Conservation (phyloP, 1,140 invertebrate genomes). For the Hylaeus volcanicus region DNA sequence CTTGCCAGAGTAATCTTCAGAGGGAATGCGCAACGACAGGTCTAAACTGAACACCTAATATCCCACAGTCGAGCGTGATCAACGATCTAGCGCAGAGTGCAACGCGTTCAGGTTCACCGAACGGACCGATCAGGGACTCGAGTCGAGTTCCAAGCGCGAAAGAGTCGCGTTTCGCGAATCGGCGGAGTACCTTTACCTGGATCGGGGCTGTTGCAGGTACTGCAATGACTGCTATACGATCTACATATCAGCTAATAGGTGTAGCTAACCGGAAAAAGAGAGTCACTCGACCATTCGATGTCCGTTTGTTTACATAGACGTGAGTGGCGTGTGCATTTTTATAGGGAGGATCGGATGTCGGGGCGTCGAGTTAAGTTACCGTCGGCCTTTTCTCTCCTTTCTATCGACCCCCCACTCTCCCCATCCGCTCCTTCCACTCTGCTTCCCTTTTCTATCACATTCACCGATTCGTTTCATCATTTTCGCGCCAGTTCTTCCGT, state of each 20-base stretch:
- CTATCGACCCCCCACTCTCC: conserved; percentile 4
- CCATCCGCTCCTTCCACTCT: background rate
- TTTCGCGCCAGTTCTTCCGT: background rate
- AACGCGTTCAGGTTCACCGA: conserved; percentile 40
- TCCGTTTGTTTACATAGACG: conserved; percentile 54
- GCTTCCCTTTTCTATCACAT: background rate
- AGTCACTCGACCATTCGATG: conserved; percentile 57
- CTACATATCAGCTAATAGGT: conserved; percentile 55
- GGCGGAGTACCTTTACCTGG: conserved; percentile 33
- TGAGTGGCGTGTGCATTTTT: conserved; percentile 53
- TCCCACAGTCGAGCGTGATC: conserved; percentile 5
- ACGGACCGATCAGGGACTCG: conserved; percentile 24
- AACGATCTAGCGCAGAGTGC: conserved; percentile 12
- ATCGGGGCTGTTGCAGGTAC: conserved; percentile 32
- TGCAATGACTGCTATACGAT: conserved; percentile 50
- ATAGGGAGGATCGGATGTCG: conserved; percentile 53
- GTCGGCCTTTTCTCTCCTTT: conserved; percentile 40
- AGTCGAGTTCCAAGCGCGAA: conserved; percentile 46
- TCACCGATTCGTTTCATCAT: background rate
- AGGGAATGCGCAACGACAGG: background rate
- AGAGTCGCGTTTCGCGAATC: conserved; percentile 49
- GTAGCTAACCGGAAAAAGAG: conserved; percentile 56
- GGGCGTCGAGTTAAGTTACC: conserved; percentile 52
- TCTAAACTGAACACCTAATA: background rate
- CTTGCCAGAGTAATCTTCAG: too few relatives aligned